Conservation (phyloP, 2,888 invertebrate genomes). For the Caenorhabditis virilis region DNA sequence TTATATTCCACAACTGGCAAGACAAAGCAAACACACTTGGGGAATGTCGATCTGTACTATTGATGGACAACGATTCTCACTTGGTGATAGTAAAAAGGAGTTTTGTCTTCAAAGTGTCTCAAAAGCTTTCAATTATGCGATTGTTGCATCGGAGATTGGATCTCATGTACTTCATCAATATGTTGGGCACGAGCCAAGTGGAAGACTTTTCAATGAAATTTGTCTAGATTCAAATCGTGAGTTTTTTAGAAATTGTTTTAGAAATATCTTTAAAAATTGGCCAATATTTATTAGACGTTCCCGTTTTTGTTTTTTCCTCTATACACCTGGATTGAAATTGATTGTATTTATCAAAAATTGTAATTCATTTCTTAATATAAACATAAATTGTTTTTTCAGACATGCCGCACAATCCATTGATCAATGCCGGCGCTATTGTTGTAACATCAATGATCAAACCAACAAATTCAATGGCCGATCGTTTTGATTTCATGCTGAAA, state of each 20-base stretch:
- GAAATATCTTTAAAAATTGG: too few relatives aligned
- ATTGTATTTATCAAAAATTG: too few relatives aligned
- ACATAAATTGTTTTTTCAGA: too few relatives aligned
- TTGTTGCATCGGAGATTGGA: conserved; percentile 77
- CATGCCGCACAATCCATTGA: conserved; percentile 98
- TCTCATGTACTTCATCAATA: conserved; percentile 88
- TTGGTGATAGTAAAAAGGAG: conserved; percentile 85
- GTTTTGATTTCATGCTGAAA: conserved; percentile 68
- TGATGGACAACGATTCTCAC: conserved; percentile 79
- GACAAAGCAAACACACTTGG: conserved; percentile 82
- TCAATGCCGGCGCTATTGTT: conserved; percentile 97
- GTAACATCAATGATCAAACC: conserved; percentile 79
- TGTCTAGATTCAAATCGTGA: conserved; percentile 85
- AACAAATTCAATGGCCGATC: conserved; percentile 69
- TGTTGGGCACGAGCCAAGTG: conserved; percentile 95
- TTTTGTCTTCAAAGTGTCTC: conserved; percentile 86
- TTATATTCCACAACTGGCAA: conserved; percentile 92
- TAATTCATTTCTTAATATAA: too few relatives aligned
- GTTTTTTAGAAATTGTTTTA: too few relatives aligned
- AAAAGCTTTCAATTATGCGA: conserved; percentile 91
- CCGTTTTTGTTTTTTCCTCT: too few relatives aligned
- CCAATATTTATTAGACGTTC: too few relatives aligned
- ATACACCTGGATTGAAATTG: too few relatives aligned
- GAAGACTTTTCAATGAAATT: conserved; percentile 92
- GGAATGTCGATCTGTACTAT: conserved; percentile 93